Evolutionary conservation across 2,888 invertebrate genomes (phyloP).

Genomic region (Camptogramma bilineatum): DNA sequence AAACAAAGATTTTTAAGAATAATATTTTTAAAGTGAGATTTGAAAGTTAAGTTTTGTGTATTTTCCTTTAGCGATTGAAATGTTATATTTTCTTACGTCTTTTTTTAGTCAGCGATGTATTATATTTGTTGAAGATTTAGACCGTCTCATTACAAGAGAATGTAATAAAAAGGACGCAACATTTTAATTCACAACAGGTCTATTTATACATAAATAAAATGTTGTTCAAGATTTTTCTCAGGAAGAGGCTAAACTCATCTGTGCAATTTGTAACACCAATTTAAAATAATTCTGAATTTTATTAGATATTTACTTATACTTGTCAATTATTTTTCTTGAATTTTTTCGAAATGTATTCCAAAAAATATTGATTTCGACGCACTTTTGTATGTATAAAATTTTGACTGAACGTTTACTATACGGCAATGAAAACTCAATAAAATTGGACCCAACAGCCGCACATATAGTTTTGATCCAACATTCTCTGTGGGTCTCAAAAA

Average conservation of each 20-base stretch:
- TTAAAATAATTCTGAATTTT: conserved; percentile 8
- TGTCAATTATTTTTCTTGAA: conserved; percentile 26
- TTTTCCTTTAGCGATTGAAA: conserved; percentile 15
- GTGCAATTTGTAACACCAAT: conserved; percentile 26
- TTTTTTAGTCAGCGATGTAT: conserved; percentile 9
- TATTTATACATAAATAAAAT: neutral
- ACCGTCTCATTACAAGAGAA: neutral
- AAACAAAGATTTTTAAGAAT: conserved; percentile 28
- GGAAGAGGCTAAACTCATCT: conserved; percentile 1
- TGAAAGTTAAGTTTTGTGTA: conserved; percentile 22
- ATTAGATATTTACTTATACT: conserved; percentile 14
- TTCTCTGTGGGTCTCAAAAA: neutral
- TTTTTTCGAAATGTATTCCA: conserved; percentile 16
- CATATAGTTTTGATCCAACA: neutral
- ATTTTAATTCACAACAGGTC: neutral
- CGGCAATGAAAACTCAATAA: conserved; percentile 18
- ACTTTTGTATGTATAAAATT: conserved; percentile 40
- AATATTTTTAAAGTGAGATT: conserved; percentile 21
- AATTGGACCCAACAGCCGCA: neutral
- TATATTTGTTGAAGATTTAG: neutral
- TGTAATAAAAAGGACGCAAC: neutral
- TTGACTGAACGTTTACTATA: conserved; percentile 40
- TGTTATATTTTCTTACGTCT: conserved; percentile 26
- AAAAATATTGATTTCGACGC: conserved; percentile 33
- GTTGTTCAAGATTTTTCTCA: neutral